phyloP scores from a whole-genome alignment of 2,113 vertebrate species.

The Chloropsis hardwickii region DNA sequence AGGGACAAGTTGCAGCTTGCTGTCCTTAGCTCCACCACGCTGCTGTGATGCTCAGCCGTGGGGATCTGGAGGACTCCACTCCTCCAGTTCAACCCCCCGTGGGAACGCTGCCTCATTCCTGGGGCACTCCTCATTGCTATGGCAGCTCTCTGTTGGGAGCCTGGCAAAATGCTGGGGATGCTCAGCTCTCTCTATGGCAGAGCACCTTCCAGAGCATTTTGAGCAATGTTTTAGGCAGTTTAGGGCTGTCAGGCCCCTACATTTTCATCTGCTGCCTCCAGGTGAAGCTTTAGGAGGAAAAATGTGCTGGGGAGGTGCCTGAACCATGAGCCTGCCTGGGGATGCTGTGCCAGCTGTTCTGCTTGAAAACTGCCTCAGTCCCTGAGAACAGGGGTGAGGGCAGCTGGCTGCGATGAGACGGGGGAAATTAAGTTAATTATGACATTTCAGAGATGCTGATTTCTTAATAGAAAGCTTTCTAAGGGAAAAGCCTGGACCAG shows the following conservation, averaged over 20 bases:
- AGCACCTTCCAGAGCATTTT: neutral
- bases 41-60: neutral
- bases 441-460: neutral
- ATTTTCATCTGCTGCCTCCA: neutral
- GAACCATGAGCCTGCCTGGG: neutral
- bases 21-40: neutral
- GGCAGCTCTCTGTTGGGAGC: neutral
- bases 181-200: neutral
- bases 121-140: neutral
- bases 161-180: neutral
- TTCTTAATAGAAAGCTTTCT: neutral
- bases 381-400: neutral
- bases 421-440: conserved; percentile 19
- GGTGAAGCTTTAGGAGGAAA: neutral
- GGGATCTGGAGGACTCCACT: neutral
- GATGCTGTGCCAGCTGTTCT: neutral
- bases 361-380: neutral
- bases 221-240: neutral
- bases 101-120: fast-evolving
- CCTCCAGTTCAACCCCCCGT: neutral
- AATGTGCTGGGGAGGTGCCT: neutral
- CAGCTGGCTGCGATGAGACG: neutral
- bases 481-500: neutral
- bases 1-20: neutral
- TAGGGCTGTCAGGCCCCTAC: neutral